These are phyloP conservation scores for Oncopodura yosiiana DNA, from an alignment of 1,140 invertebrate genomes.

Conservation along the genomic window DNA sequence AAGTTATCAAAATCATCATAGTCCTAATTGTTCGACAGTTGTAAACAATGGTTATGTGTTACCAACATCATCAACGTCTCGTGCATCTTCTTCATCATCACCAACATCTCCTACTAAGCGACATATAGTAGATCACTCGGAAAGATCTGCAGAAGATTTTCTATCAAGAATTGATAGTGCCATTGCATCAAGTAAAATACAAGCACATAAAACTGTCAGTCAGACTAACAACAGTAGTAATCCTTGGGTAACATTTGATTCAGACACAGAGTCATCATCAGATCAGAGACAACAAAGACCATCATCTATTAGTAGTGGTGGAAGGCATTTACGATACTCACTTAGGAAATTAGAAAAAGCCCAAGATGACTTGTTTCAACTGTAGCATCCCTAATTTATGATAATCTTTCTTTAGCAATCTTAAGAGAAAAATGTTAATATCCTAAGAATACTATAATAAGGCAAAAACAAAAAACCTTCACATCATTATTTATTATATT, in stretches of 20 bases:
- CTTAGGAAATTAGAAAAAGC: slow-evolving; percentile 66
- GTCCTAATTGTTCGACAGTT: slow-evolving; percentile 1
- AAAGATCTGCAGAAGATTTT: slow-evolving; percentile 66
- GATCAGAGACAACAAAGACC: slow-evolving; percentile 43
- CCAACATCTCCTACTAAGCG: slow-evolving; percentile 6
- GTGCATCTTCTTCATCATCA: slow-evolving; percentile 2
- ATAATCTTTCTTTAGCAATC: too few species aligned
- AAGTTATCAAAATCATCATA: neutral
- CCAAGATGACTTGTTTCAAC: slow-evolving; percentile 80
- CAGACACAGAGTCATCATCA: slow-evolving; percentile 27
- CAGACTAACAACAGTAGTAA: slow-evolving; percentile 9
- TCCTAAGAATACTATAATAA: too few species aligned
- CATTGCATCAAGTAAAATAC: slow-evolving; percentile 70
- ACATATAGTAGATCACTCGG: slow-evolving; percentile 43
- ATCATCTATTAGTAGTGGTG: slow-evolving; percentile 55
- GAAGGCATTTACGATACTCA: slow-evolving; percentile 62
- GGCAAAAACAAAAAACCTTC: too few species aligned
- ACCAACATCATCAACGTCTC: slow-evolving; percentile 6
- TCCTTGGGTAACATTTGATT: slow-evolving; percentile 30
- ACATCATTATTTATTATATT: too few species aligned
- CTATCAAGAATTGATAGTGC: slow-evolving; percentile 75
- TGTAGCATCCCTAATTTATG: slow-evolving; percentile 53
- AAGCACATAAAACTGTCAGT: slow-evolving; percentile 58
- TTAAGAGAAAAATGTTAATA: too few species aligned
- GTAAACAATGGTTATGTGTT: slow-evolving; percentile 12